These are phyloP conservation scores for Melinaea marsaeus DNA, from an alignment of 2,888 invertebrate species.

Conservation along the genomic window DNA sequence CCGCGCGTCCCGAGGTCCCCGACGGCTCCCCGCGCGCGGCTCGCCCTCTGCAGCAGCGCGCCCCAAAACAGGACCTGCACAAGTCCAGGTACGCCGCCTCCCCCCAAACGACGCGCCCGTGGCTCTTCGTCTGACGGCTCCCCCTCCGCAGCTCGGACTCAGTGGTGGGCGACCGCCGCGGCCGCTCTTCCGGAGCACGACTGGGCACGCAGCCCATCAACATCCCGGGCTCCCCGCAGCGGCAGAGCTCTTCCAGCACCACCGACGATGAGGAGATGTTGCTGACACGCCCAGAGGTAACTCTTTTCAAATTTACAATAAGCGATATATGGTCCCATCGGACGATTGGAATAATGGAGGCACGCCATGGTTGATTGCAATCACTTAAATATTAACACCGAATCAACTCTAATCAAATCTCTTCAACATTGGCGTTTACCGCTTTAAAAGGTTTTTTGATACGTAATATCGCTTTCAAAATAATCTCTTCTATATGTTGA, in stretches of 20 bases:
- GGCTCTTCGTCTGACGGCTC: background rate
- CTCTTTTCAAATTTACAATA: no score
- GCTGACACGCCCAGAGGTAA: conserved; percentile 58
- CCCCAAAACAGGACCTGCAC: conserved; percentile 49
- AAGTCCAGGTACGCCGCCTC: conserved; percentile 51
- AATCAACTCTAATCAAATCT: no score
- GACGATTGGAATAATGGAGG: no score
- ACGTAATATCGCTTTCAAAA: background rate
- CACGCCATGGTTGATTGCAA: no score
- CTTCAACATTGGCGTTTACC: no score
- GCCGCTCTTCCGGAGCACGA: conserved; percentile 14
- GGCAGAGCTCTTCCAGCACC: conserved; percentile 62
- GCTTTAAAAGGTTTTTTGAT: background rate
- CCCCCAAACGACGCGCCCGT: background rate
- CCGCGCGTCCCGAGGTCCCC: conserved; percentile 14
- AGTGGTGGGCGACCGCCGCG: conserved; percentile 43
- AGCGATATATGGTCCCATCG: no score
- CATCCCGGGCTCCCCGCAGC: conserved; percentile 78
- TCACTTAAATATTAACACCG: no score
- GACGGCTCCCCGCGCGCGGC: conserved; percentile 48
- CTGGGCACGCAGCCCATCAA: conserved; percentile 79
- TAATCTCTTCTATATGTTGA: background rate
- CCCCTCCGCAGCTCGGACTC: conserved; percentile 55
- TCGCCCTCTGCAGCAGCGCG: conserved; percentile 38
- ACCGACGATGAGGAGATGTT: conserved; percentile 73